Evolutionary conservation across 37 sponge, comb jelly and placozoan species (phyloP), one percentile per base, ranked within the genome.

Genomic region (Eunapius fragilis): DNA sequence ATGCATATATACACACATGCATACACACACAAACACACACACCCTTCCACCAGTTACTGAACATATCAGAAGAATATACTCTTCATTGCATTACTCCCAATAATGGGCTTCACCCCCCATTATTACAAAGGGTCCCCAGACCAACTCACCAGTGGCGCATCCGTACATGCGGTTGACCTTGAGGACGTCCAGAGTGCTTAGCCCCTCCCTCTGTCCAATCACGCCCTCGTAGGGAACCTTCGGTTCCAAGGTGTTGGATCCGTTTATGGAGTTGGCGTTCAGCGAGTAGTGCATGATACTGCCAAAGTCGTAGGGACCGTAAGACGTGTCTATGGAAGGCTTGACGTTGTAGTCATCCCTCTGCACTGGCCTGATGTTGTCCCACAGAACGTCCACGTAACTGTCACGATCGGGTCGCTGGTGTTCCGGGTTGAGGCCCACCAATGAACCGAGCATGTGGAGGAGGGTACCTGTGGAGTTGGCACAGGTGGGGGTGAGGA

Each of bases 281-380:
- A 58, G 67, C 17, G 31, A 26, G 33, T 80, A 80, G 47, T 90
- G 90, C 90, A 90, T 90, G 72, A 90, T 90, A 71, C 81, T 81
- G 81, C 68, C 77, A 34, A 68, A 50, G 74, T 87, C 87, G 34
- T 87, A 87, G 25, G 69, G 58, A 7, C 28, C 45, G 14, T 74
- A 73, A 10, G 80, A 70, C 17, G 72, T 80, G 38, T 80, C 78
- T 7, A 80, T 68, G 25, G 72, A 33, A 12, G 80, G 80, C 12
- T 26, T 49, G 9, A 50, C 67, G 25, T 80, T 58, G 37, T 31
- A 80, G 9, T 25, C 31, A 12, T 11, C 5, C 28, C 30, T 11
- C 5, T 24, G 25, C 0, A 13, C n/a, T 12, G 26, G 13, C 7
- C 3, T 23, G 28, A 80, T n/a, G 31, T 58, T 50, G 25, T 80